Evolutionary conservation across 1,140 invertebrate genomes (phyloP).

Genomic region (Drosophila guanche): DNA sequence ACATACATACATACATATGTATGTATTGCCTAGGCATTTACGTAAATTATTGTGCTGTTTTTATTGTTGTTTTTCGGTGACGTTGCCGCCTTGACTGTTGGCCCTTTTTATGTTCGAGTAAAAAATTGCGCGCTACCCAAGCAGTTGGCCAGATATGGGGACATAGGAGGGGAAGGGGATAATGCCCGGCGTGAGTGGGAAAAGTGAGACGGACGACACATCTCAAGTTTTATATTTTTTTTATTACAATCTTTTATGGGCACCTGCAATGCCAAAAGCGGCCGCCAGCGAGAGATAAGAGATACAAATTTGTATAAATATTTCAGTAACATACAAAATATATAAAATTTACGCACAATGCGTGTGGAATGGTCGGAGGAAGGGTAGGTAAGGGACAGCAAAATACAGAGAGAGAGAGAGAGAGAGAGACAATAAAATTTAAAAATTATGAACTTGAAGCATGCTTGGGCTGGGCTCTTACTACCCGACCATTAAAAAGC

Average conservation of each 20-base stretch:
- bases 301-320: slow-evolving; percentile 73
- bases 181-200: too few species aligned
- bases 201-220: slow-evolving; percentile 38
- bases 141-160: slow-evolving; percentile 3
- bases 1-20: too few species aligned
- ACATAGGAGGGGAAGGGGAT: background rate
- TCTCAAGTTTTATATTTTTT: slow-evolving; percentile 63
- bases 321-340: slow-evolving; percentile 23
- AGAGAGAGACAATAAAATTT: slow-evolving; percentile 49
- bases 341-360: slow-evolving; percentile 26
- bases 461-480: slow-evolving; percentile 27
- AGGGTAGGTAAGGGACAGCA: slow-evolving; percentile 4
- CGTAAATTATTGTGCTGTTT: slow-evolving; percentile 66
- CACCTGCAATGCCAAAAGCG: slow-evolving; percentile 66
- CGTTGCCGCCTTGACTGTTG: slow-evolving; percentile 48
- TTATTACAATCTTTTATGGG: slow-evolving; percentile 77
- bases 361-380: background rate
- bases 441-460: slow-evolving; percentile 74
- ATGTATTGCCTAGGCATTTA: slow-evolving; percentile 62
- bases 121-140: slow-evolving; percentile 47
- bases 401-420: background rate
- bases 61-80: slow-evolving; percentile 24
- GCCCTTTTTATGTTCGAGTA: slow-evolving; percentile 70
- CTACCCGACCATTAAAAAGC: too few species aligned
- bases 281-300: slow-evolving; percentile 39